Evolutionary conservation across 2,797 vertebrate genomes (phyloP), one percentile per base, ranked within the genome.

Genomic region (Champsocephalus esox): DNA sequence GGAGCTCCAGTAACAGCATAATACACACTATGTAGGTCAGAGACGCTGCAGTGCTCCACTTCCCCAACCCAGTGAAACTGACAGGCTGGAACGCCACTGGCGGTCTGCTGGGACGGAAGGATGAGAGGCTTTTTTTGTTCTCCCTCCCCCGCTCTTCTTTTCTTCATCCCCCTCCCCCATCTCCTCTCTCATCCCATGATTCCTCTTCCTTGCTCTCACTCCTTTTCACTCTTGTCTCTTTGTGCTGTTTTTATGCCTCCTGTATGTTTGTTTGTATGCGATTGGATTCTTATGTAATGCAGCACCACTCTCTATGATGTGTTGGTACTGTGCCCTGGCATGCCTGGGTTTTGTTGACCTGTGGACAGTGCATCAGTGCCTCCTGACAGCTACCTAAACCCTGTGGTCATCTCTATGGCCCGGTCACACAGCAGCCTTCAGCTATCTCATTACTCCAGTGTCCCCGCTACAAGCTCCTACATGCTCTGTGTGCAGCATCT

Each of bases 1-100:
- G 78, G 88, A 91, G 92, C 92, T 92, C 89, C 90, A 92, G 88
- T 90, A 94, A 92, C 87, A 60, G 91, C 90, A 92, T 90, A 92
- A 93, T 91, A 92, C 91, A 91, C 87, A 92, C 88, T 94, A 93
- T 94, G 91, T 93, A 93, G 92, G 92, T 94, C 93, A 93, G 92
- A 93, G 92, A 92, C 92, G 81, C 93, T 93, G 92, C 92, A 93
- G 92, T 92, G 92, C 88, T 93, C 92, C 90, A 92, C 91, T 93
- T 93, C 91, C 89, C 84, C 83, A 89, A 84, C 89, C 90, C 92
- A 91, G 89, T 89, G 82, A 90, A 92, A 91, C 90, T 91, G 90
- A 92, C 94, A 89, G 92, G 90, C 90, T 93, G 88, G 91, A 93
- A 92, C 91, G 90, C 92, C 93, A 92, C 88, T 89, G 92, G 91